These are phyloP conservation scores for Coleophora flavipennella DNA, from an alignment of 2,888 invertebrate genomes.

Conservation along the genomic window DNA sequence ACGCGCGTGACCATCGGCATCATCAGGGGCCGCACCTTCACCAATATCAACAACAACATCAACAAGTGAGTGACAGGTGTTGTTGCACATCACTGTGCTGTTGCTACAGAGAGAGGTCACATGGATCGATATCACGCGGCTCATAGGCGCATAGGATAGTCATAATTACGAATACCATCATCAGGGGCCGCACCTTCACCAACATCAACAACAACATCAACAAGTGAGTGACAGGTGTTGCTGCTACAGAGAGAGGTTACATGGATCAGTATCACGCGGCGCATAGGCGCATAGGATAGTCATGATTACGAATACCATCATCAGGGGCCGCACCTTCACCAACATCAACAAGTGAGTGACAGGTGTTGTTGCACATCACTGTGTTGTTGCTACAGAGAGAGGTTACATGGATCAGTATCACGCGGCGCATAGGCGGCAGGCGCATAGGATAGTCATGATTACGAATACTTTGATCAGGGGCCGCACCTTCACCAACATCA, in stretches of 20 bases:
- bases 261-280: too few species aligned
- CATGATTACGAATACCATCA: too few species aligned
- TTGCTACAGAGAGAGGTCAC: neutral
- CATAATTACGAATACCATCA: too few species aligned
- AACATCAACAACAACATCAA: conserved; percentile 79
- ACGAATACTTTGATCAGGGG: conserved; percentile 82
- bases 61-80: conserved; percentile 74
- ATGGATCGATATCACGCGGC: too few species aligned
- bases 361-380: neutral
- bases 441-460: too few species aligned
- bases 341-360: conserved; percentile 80
- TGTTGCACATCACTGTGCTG: neutral
- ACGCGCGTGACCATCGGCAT: conserved; percentile 79
- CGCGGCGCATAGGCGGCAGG: too few species aligned
- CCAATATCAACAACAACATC: conserved; percentile 74
- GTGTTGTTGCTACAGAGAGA: neutral
- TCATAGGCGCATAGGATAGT: too few species aligned
- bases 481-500: conserved; percentile 76
- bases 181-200: conserved; percentile 76
- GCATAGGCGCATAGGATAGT: too few species aligned
- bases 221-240: conserved; percentile 63
- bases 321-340: conserved; percentile 76
- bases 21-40: conserved; percentile 76
- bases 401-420: too few species aligned
- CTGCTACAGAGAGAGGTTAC: neutral